Base-by-base conservation (phyloP, 2,797 vertebrate genomes). In the Coluber constrictor region DNA sequence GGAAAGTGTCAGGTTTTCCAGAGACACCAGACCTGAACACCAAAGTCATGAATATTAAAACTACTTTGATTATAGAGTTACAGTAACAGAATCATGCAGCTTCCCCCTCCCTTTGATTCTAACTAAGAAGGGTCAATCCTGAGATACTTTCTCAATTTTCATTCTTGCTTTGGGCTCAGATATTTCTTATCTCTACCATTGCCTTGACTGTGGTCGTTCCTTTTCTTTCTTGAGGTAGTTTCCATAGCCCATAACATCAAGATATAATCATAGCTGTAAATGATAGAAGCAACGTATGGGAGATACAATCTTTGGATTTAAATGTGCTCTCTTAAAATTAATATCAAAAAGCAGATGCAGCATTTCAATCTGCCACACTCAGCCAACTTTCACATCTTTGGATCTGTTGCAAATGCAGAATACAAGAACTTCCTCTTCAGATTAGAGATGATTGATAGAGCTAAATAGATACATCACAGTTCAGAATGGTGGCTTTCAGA, bases 371-470 rank as follows among this genome's bases (percentile, higher is more conserved):
- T 29, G 18, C 57, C 92, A 16, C n/a, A 93, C 87, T 60, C 37
- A 1, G 79, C 1, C 32, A 94, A 70, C 89, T 96, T 95, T 95
- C 59, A 2, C 87, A 94, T 93, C 54, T 32, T 95, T 95, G 92
- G 59, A 93, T 57, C 96, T 0, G 2, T 70, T 88, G 20, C 86
- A 89, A 56, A 96, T 94, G 43, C 15, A 18, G 92, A 95, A 25
- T 8, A 93, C 0, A 2, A 61, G 86, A 10, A 5, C 66, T 95
- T 95, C 93, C 94, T 89, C 57, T 66, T 92, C 29, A 93, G n/a
- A 1, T 92, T 95, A 92, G 91, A 94, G 95, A 92, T 16, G n/a
- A 3, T 60, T 94, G 93, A 96, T 87, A 1, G 0, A 96, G 95
- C 87, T 83, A 74, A 94, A 94, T 61, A 94, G 43, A 88, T 43